Base-by-base conservation (phyloP, 2,113 vertebrate genomes). In the Orientallactaga bullata region DNA sequence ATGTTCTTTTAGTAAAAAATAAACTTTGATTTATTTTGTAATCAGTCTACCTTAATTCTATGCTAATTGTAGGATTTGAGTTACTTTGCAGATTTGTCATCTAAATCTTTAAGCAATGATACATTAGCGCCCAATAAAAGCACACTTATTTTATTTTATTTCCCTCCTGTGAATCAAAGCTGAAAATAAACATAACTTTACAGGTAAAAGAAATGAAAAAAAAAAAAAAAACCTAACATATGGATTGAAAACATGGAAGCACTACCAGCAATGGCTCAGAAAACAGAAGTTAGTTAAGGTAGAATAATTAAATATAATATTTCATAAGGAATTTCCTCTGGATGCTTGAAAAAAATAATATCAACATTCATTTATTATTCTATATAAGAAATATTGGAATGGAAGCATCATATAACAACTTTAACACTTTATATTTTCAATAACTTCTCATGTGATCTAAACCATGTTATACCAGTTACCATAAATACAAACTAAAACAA, bases 401-500 rank as follows among this genome's bases (percentile, higher is more conserved):
- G 72, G 26, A 28, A 76, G 11, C 15, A 91, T 66, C 81, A 91
- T 4, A 63, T 72, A 78, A 4, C 61, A 69, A 89, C 30, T 24
- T 86, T 82, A 16, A 16, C 7, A 10, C 10, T 58, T 91, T 28
- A 69, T 88, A 37, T 79, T 90, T 84, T 85, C 69, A 79, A 37
- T 91, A 90, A 63, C 6, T 63, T 85, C 5, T 85, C 76, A 90
- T 39, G 28, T 60, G 30, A 93, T 88, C 80, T 20, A 76, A 85
- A 80, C 77, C 9, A 69, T 85, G 39, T 74, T 69, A 91, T 16
- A 35, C 30, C 37, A 88, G 85, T 94, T 85, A 65, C 55, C 28
- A 83, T 79, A 71, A 89, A 89, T 65, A 91, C 10, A 73, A 87
- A 76, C 68, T 76, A 37, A 93, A 94, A 78, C 4, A 85, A 95